Percentiles rank a stretch among this genome's conserved stretches.
These are phyloP conservation scores for Andrena fulva DNA, from an alignment of 2,888 invertebrate species.

Conservation along the genomic window DNA sequence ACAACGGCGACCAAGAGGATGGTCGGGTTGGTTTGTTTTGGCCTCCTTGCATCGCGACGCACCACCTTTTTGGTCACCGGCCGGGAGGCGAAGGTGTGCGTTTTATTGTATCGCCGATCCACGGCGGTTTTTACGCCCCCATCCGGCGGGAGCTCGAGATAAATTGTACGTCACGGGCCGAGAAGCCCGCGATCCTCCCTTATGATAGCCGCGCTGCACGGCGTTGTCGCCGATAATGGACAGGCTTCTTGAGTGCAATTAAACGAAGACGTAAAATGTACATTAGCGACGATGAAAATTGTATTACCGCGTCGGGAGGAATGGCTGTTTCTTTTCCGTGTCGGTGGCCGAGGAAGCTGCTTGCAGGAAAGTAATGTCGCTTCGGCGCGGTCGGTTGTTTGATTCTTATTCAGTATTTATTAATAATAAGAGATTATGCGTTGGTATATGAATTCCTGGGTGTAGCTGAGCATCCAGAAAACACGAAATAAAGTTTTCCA, in stretches of 20 bases:
- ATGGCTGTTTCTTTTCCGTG: background rate
- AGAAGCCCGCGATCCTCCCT: constrained; percentile 17
- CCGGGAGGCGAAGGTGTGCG: constrained; percentile 35
- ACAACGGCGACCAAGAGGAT: constrained; percentile 27
- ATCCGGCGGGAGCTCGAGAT: constrained; percentile 31
- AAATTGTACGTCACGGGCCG: constrained; percentile 40
- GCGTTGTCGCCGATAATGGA: constrained; percentile 20
- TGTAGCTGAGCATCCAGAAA: too few relatives aligned
- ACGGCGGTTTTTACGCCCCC: constrained; percentile 42
- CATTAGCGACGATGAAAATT: background rate
- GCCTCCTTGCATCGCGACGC: constrained; percentile 47
- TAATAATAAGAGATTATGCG: too few relatives aligned
- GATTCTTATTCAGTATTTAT: too few relatives aligned
- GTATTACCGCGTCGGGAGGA: background rate
- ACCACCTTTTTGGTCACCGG: constrained; percentile 57
- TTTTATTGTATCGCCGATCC: constrained; percentile 49
- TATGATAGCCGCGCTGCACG: background rate
- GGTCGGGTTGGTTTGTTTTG: constrained; percentile 42
- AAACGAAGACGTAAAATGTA: background rate
- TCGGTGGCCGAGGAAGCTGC: background rate
- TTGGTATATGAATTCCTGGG: too few relatives aligned
- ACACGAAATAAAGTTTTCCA: too few relatives aligned
- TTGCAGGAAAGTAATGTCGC: too few relatives aligned
- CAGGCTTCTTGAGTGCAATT: constrained; percentile 17
- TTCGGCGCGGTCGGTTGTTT: too few relatives aligned